Conservation (phyloP, 2,888 invertebrate genomes). For the Tipula confusa region DNA sequence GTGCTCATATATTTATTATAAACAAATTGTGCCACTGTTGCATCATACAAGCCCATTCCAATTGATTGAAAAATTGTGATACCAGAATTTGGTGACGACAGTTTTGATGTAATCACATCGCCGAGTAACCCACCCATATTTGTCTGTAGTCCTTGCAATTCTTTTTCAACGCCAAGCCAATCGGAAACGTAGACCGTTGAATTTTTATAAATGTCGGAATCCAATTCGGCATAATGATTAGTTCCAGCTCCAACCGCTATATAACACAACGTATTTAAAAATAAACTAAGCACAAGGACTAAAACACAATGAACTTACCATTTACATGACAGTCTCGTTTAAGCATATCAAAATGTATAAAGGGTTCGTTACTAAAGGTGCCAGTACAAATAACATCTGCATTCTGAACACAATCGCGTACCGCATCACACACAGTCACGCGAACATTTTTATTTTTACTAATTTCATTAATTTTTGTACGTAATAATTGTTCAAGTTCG, state of each 20-base stretch:
- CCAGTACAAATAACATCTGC: constrained; percentile 62
- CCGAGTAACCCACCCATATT: constrained; percentile 56
- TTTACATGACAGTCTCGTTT: constrained; percentile 58
- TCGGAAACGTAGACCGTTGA: constrained; percentile 56
- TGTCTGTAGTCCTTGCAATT: constrained; percentile 53
- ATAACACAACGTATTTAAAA: constrained; percentile 31
- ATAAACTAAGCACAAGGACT: background rate
- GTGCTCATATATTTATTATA: background rate
- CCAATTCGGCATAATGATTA: constrained; percentile 54
- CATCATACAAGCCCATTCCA: constrained; percentile 59
- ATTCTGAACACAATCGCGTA: constrained; percentile 52
- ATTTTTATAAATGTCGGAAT: constrained; percentile 51
- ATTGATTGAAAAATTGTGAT: constrained; percentile 60
- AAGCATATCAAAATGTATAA: constrained; percentile 53
- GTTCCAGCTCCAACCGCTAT: constrained; percentile 57
- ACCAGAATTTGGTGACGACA: constrained; percentile 42
- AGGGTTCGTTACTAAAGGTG: constrained; percentile 52
- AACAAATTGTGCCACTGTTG: constrained; percentile 54
- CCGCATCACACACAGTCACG: constrained; percentile 41
- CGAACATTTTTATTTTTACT: constrained; percentile 36
- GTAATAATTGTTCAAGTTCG: constrained; percentile 44
- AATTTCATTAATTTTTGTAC: constrained; percentile 32
- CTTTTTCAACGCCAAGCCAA: constrained; percentile 51
- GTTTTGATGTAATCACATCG: constrained; percentile 50
- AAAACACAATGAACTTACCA: constrained; percentile 46